A percentile compares a stretch with the other conserved stretches of the same genome.
phyloP scores from a whole-genome alignment of 1,140 invertebrate species.

The Colletes gigas region DNA sequence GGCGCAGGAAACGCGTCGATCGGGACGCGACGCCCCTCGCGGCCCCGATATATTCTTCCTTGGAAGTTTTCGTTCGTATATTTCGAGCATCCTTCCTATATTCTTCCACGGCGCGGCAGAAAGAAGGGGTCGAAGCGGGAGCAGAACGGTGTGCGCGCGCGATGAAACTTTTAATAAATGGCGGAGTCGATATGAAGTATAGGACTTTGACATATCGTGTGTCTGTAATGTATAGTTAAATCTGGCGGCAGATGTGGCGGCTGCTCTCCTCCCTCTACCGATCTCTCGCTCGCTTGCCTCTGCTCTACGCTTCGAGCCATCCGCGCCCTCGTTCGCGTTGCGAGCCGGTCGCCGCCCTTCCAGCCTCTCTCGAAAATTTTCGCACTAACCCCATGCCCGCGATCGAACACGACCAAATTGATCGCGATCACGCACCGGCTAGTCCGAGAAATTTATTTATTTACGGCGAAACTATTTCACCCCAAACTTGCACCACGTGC shows the following conservation, averaged over 20 bases:
- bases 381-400: conserved; percentile 50
- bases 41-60: conserved; percentile 27
- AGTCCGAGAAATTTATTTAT: too few relatives aligned
- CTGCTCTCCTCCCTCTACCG: conserved; percentile 61
- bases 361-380: conserved; percentile 60
- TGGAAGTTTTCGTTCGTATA: conserved; percentile 67
- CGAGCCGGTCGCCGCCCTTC: conserved; percentile 38
- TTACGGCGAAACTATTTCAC: too few relatives aligned
- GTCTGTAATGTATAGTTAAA: conserved; percentile 83
- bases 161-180: conserved; percentile 83
- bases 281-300: conserved; percentile 8
- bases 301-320: conserved; percentile 29
- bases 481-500: too few relatives aligned
- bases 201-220: conserved; percentile 82
- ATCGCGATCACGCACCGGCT: too few relatives aligned
- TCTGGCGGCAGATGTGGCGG: conserved; percentile 80
- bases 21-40: conserved; percentile 23
- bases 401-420: conserved; percentile 41
- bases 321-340: conserved; percentile 38
- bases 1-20: conserved; percentile 39
- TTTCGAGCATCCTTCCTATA: conserved; percentile 71
- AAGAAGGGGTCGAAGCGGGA: conserved; percentile 59
- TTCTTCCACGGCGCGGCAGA: conserved; percentile 46
- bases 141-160: conserved; percentile 66
- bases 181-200: conserved; percentile 82